These are phyloP conservation scores for Helicoverpa armigera DNA, from an alignment of 1,140 invertebrate genomes.

Conservation along the genomic window DNA sequence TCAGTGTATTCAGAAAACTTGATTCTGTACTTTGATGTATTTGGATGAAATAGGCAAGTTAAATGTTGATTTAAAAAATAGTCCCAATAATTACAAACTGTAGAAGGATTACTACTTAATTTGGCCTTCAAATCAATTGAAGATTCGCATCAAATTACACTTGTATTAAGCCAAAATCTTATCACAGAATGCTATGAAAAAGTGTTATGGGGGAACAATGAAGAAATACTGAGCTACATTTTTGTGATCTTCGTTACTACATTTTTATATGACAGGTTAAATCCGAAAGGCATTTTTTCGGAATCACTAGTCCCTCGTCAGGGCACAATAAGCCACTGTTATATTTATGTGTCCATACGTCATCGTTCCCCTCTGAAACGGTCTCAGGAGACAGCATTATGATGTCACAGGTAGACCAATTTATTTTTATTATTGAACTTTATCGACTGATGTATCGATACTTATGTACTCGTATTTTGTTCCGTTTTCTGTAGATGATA, in stretches of 20 bases:
- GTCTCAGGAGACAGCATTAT: constrained; percentile 69
- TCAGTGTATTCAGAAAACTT: neutral
- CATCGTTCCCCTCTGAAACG: constrained; percentile 53
- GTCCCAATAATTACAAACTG: too few relatives aligned
- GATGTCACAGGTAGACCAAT: constrained; percentile 72
- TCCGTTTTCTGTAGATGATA: neutral
- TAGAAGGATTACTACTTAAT: too few relatives aligned
- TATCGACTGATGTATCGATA: constrained; percentile 11
- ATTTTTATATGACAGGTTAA: constrained; percentile 33
- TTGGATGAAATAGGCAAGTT: too few relatives aligned
- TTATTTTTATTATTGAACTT: constrained; percentile 75
- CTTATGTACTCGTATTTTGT: neutral
- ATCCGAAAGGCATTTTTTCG: constrained; percentile 52
- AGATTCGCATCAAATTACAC: too few relatives aligned
- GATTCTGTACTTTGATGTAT: too few relatives aligned
- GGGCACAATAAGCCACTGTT: constrained; percentile 66
- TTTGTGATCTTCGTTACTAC: constrained; percentile 22
- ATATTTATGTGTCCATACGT: constrained; percentile 71
- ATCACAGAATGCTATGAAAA: too few relatives aligned
- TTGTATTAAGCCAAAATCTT: too few relatives aligned
- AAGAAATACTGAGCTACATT: neutral
- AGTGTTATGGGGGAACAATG: too few relatives aligned
- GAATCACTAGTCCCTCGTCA: constrained; percentile 66
- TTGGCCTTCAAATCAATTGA: too few relatives aligned
- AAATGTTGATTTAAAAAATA: too few relatives aligned